phyloP scores from a whole-genome alignment of 2,113 vertebrate genomes.

The Oceanodroma tethys region DNA sequence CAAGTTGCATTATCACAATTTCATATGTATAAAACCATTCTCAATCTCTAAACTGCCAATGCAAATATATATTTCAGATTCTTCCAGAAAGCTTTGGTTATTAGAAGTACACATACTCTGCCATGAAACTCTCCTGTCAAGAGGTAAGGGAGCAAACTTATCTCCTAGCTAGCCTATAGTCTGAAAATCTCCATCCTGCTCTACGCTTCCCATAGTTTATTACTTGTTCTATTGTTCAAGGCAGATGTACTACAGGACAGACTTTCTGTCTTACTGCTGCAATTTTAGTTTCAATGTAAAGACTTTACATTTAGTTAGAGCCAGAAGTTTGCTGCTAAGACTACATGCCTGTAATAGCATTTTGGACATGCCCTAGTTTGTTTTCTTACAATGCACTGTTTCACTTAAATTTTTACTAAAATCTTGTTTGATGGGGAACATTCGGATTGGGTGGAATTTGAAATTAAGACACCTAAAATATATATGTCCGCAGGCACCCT shows the following conservation, averaged over 20 bases:
- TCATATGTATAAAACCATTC: neutral
- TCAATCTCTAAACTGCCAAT: neutral
- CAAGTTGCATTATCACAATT: neutral
- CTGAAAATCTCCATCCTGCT: neutral
- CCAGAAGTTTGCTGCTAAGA: neutral
- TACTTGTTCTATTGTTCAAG: neutral
- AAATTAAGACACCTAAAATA: neutral
- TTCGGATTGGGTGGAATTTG: neutral
- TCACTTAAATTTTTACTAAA: neutral
- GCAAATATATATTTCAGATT: neutral
- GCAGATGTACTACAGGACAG: neutral
- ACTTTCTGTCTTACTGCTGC: neutral
- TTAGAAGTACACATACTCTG: neutral
- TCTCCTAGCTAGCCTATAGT: neutral
- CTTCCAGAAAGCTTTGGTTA: neutral
- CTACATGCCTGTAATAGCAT: neutral
- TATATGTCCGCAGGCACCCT: neutral
- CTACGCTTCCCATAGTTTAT: neutral
- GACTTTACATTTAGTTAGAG: neutral
- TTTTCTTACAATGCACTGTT: neutral
- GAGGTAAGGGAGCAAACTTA: neutral
- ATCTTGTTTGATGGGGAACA: neutral
- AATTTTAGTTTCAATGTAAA: neutral
- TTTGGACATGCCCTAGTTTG: neutral
- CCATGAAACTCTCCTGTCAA: neutral